Evolutionary conservation across 2,888 invertebrate genomes (phyloP).

Genomic region (Tromatobia lineatoria): DNA sequence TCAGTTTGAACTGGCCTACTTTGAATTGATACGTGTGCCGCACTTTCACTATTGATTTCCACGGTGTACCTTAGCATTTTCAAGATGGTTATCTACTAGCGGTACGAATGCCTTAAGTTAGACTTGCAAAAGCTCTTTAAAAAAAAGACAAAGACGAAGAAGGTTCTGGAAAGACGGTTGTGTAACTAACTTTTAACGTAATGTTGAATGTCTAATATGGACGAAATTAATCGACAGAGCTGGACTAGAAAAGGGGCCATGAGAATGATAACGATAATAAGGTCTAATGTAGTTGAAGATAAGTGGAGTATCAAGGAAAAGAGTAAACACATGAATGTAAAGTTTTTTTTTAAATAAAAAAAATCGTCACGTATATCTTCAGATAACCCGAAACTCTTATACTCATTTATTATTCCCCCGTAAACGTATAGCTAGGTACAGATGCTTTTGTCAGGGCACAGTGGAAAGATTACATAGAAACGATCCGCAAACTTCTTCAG

Average conservation of each 20-base stretch:
- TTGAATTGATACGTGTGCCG: not conserved
- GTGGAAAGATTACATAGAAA: not conserved
- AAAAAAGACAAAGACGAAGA: not conserved
- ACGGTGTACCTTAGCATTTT: not conserved
- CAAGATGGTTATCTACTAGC: not conserved
- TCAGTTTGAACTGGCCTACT: not conserved
- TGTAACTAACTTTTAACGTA: conserved; percentile 63
- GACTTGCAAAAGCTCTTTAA: not conserved
- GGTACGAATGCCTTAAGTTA: not conserved
- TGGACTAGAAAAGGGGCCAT: not conserved
- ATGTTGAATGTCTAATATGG: conserved; percentile 53
- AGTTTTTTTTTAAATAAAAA: conserved; percentile 48
- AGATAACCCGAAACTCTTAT: conserved; percentile 77
- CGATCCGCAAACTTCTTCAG: conserved; percentile 35
- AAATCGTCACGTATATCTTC: conserved; percentile 26
- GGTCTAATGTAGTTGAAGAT: not conserved
- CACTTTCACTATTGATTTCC: not conserved
- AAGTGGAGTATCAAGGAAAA: not conserved
- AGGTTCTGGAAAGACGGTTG: not conserved
- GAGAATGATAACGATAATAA: conserved; percentile 5
- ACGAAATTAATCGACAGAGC: conserved; percentile 35
- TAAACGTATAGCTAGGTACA: conserved; percentile 46
- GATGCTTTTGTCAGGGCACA: conserved; percentile 44
- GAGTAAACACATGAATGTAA: not conserved
- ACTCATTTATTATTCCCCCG: conserved; percentile 69